Conservation (phyloP, 1,140 invertebrate genomes). For the Stenopsyche tienmushanensis region DNA sequence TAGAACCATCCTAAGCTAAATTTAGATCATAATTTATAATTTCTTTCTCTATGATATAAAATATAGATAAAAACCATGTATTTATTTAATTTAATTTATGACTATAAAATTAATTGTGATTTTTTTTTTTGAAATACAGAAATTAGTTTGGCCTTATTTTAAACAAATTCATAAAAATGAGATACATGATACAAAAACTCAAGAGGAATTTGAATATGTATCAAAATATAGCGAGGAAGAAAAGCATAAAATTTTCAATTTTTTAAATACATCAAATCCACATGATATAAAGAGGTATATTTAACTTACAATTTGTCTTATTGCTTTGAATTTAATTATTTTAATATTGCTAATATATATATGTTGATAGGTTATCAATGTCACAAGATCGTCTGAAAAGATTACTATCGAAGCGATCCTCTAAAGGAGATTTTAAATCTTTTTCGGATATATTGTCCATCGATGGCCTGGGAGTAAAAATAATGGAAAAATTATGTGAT, state of each 20-base stretch:
- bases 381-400: conserved; percentile 23
- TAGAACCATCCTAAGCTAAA: too few species aligned
- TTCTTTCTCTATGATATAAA: too few species aligned
- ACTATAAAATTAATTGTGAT: too few species aligned
- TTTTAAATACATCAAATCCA: conserved; percentile 24
- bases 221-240: conserved; percentile 32
- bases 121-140: too few species aligned
- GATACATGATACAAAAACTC: too few species aligned
- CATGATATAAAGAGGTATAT: conserved; percentile 25
- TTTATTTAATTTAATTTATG: too few species aligned
- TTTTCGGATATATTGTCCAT: conserved; percentile 32
- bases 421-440: conserved; percentile 27
- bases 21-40: too few species aligned
- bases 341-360: neutral
- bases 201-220: conserved; percentile 11
- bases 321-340: neutral
- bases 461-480: conserved; percentile 26
- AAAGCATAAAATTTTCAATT: conserved; percentile 26
- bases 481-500: conserved; percentile 37
- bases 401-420: conserved; percentile 20
- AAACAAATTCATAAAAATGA: too few species aligned
- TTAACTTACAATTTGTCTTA: conserved; percentile 5
- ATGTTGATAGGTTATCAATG: conserved; percentile 29
- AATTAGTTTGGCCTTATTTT: too few species aligned
- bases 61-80: too few species aligned